phyloP scores from a whole-genome alignment of 2,888 invertebrate genomes.

The Sclerodermus sp. region DNA sequence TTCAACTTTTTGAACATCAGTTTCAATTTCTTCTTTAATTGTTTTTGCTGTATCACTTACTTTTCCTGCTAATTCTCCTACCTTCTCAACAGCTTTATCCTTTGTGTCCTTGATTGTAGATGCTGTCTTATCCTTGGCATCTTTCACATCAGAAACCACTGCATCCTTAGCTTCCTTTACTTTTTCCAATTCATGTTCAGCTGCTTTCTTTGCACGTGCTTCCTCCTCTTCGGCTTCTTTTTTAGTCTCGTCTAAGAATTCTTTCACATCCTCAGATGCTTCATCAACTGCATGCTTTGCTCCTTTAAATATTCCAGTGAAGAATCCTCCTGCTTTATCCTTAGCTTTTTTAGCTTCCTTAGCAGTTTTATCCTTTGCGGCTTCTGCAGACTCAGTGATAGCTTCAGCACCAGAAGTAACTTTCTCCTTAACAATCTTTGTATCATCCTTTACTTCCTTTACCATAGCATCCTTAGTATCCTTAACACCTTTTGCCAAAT shows the following conservation, averaged over 20 bases:
- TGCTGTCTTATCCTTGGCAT: slow-evolving; percentile 32
- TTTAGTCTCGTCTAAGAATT: slow-evolving; percentile 31
- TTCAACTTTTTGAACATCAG: slow-evolving; percentile 25
- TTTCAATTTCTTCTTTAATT: background rate
- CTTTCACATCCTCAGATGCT: slow-evolving; percentile 31
- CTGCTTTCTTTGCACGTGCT: slow-evolving; percentile 28
- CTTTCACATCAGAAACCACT: slow-evolving; percentile 8
- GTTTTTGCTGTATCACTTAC: slow-evolving; percentile 13
- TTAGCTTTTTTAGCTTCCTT: slow-evolving; percentile 26
- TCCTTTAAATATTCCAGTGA: slow-evolving; percentile 42
- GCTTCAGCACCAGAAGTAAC: slow-evolving; percentile 17
- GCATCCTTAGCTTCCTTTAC: slow-evolving; percentile 15
- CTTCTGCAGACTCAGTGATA: slow-evolving; percentile 1
- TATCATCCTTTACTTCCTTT: slow-evolving; percentile 6
- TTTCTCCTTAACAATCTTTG: slow-evolving; percentile 16
- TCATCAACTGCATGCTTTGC: slow-evolving; percentile 37
- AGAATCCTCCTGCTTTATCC: slow-evolving; percentile 36
- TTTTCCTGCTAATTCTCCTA: slow-evolving; percentile 15
- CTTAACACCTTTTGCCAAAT: slow-evolving; percentile 28
- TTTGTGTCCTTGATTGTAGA: slow-evolving; percentile 45
- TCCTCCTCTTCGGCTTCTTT: slow-evolving; percentile 18
- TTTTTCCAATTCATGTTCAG: slow-evolving; percentile 8
- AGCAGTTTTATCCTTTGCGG: background rate
- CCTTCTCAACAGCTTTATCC: slow-evolving; percentile 3
- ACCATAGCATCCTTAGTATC: slow-evolving; percentile 18